Conservation (phyloP, 2,888 invertebrate species). For the Papilio demoleus region DNA sequence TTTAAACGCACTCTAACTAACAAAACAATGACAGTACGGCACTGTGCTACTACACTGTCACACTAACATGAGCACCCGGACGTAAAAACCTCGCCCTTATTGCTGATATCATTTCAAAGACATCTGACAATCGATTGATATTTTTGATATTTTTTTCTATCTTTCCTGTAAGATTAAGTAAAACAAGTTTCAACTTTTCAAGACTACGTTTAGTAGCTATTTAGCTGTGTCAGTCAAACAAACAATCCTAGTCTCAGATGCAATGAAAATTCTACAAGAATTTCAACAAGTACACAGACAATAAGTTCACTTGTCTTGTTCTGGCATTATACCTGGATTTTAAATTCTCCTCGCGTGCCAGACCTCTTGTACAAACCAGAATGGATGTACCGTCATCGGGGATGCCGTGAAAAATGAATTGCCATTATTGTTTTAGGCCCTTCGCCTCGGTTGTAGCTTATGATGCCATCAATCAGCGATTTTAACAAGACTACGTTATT, state of each 20-base stretch:
- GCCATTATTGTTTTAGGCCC: slow-evolving; percentile 37
- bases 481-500: neutral
- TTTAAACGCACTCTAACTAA: neutral
- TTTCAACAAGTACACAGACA: neutral
- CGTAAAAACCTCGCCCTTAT: neutral
- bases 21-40: neutral
- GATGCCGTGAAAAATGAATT: slow-evolving; percentile 56
- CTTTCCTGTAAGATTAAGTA: neutral
- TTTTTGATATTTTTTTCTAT: neutral
- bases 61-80: neutral
- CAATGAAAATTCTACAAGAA: neutral
- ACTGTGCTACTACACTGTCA: neutral
- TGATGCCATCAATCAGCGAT: neutral
- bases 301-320: neutral
- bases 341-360: slow-evolving; percentile 60
- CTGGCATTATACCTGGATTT: slow-evolving; percentile 46
- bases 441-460: slow-evolving; percentile 42
- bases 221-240: neutral
- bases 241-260: neutral
- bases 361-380: slow-evolving; percentile 55
- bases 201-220: neutral
- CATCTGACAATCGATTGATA: neutral
- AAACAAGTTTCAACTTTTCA: neutral
- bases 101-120: neutral
- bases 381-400: slow-evolving; percentile 61